Evolutionary conservation across 2,888 invertebrate genomes (phyloP).

Genomic region (Plagodis dolabraria): DNA sequence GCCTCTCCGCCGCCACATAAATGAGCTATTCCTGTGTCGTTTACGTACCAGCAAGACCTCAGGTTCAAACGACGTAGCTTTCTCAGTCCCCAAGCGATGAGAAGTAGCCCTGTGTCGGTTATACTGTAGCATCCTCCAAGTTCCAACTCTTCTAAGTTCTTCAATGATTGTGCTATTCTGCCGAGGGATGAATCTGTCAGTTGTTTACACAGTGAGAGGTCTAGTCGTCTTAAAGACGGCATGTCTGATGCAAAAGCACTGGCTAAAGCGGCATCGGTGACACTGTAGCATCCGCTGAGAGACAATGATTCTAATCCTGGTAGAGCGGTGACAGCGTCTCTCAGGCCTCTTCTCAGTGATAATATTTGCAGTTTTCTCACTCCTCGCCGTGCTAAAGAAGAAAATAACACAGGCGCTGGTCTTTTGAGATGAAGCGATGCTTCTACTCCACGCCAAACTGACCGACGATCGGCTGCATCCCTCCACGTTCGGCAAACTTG

Average conservation of each 20-base stretch:
- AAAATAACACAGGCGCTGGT: conserved; percentile 93
- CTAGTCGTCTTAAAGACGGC: conserved; percentile 91
- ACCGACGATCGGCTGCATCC: conserved; percentile 96
- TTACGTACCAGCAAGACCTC: conserved; percentile 96
- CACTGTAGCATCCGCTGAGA: conserved; percentile 96
- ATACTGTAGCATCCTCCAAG: conserved; percentile 96
- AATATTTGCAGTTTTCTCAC: conserved; percentile 95
- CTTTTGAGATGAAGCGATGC: conserved; percentile 94
- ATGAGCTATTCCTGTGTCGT: conserved; percentile 95
- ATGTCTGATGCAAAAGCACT: conserved; percentile 92
- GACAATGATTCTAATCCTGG: conserved; percentile 95
- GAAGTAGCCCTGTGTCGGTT: conserved; percentile 93
- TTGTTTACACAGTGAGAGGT: conserved; percentile 97
- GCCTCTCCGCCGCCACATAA: conserved; percentile 91
- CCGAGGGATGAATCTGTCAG: conserved; percentile 96
- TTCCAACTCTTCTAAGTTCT: conserved; percentile 94
- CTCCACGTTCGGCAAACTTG: conserved; percentile 96
- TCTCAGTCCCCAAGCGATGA: conserved; percentile 94
- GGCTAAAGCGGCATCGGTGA: conserved; percentile 93
- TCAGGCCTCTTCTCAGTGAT: conserved; percentile 91
- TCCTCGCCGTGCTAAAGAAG: conserved; percentile 93
- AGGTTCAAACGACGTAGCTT: conserved; percentile 93
- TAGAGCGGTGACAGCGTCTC: conserved; percentile 94
- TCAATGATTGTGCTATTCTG: conserved; percentile 92
- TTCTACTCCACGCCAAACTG: conserved; percentile 97